Percentiles rank a stretch among this genome's conserved stretches.
phyloP scores from a whole-genome alignment of 2,113 vertebrate genomes.

The Erinaceus europaeus region DNA sequence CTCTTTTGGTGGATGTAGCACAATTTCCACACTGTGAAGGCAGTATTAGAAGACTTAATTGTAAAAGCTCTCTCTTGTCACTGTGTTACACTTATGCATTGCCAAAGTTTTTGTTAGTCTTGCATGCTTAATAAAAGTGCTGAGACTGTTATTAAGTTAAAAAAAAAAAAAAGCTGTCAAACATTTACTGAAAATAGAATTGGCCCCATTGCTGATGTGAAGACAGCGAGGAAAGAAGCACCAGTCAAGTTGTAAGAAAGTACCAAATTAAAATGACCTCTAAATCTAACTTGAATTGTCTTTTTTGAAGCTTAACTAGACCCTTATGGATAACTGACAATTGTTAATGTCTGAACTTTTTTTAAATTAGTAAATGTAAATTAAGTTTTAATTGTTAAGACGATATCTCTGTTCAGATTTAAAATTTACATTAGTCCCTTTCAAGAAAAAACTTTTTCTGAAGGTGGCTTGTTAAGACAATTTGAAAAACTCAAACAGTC shows the following conservation, averaged over 20 bases:
- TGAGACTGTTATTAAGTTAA: conserved; percentile 89
- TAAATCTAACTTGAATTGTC: conserved; percentile 75
- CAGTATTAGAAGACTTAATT: conserved; percentile 90
- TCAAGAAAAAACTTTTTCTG: conserved; percentile 56
- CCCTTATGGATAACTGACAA: conserved; percentile 72
- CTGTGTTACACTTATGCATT: conserved; percentile 94
- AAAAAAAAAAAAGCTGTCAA: conserved; percentile 84
- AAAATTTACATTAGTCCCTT: conserved; percentile 68
- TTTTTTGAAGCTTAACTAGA: conserved; percentile 69
- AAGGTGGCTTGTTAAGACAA: conserved; percentile 31
- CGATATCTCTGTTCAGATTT: conserved; percentile 73
- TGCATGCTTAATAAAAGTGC: conserved; percentile 92
- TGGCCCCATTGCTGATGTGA: conserved; percentile 78
- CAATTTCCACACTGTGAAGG: conserved; percentile 92
- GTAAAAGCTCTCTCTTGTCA: conserved; percentile 91
- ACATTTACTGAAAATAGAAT: conserved; percentile 81
- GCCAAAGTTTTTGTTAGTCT: conserved; percentile 95
- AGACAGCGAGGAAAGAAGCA: conserved; percentile 82
- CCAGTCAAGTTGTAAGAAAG: conserved; percentile 81
- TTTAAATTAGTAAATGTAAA: conserved; percentile 63
- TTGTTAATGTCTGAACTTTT: conserved; percentile 79
- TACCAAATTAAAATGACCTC: conserved; percentile 77
- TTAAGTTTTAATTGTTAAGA: conserved; percentile 76
- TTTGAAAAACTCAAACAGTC: conserved; percentile 57
- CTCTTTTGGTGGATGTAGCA: conserved; percentile 86